Evolutionary conservation across 2,113 vertebrate genomes (phyloP).

Genomic region (Cololabis saira): DNA sequence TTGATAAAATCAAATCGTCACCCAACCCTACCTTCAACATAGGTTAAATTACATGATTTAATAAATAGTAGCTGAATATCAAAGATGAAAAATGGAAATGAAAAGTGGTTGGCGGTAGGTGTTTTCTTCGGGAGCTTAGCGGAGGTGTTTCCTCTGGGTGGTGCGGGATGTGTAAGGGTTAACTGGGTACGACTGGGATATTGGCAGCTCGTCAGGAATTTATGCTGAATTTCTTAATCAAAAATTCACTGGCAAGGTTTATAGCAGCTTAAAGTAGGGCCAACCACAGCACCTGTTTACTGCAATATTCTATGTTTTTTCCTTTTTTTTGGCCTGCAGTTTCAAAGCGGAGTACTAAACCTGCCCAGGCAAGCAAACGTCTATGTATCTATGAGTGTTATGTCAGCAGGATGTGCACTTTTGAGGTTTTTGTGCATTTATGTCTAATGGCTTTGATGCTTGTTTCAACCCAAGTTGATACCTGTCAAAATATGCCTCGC

Average conservation of each 20-base stretch:
- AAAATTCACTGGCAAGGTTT: slow-evolving; percentile 72
- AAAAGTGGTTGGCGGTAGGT: not conserved
- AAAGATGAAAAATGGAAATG: no score
- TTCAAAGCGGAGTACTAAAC: not conserved
- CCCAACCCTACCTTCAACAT: no score
- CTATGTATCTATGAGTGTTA: not conserved
- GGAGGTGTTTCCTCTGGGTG: not conserved
- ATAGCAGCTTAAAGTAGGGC: slow-evolving; percentile 56
- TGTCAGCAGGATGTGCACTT: not conserved
- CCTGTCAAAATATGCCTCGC: slow-evolving; percentile 12
- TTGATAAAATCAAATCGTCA: no score
- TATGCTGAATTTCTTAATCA: slow-evolving; percentile 66
- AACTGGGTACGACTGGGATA: slow-evolving; percentile 10
- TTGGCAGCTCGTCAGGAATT: slow-evolving; percentile 56
- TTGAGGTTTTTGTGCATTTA: not conserved
- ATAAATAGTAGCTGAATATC: no score
- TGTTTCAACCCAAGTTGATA: no score
- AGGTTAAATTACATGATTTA: no score
- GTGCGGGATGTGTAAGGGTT: not conserved
- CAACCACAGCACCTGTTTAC: slow-evolving; percentile 45
- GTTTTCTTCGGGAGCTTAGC: not conserved
- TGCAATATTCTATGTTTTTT: not conserved
- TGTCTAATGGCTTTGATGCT: slow-evolving; percentile 4
- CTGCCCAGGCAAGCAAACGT: not conserved
- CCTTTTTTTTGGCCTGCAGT: slow-evolving; percentile 6